These are phyloP conservation scores for Pemphredon lugubris DNA, from an alignment of 2,888 invertebrate genomes.

Conservation along the genomic window DNA sequence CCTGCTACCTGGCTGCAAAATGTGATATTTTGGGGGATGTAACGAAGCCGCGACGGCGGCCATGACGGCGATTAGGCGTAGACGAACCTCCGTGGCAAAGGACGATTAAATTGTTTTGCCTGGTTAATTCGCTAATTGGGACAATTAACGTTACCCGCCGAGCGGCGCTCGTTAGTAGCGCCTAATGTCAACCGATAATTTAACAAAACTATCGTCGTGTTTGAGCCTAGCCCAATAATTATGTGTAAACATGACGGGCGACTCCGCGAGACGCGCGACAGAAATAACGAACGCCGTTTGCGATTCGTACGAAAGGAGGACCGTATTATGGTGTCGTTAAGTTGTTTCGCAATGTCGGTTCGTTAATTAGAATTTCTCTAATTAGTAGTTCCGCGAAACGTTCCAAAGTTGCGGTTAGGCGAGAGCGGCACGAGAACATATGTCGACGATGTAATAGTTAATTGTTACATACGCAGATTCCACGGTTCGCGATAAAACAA, in stretches of 20 bases:
- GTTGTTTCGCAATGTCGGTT: slow-evolving; percentile 27
- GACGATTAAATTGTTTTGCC: not conserved
- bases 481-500: slow-evolving; percentile 37
- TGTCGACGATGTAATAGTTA: slow-evolving; percentile 24
- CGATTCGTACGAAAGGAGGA: not conserved
- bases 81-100: not conserved
- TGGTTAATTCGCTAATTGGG: not conserved
- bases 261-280: not conserved
- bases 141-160: not conserved
- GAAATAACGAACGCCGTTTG: slow-evolving; percentile 14
- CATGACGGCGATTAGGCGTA: not conserved
- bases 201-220: slow-evolving; percentile 7
- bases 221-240: not conserved
- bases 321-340: slow-evolving; percentile 20
- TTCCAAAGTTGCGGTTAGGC: not conserved
- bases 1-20: slow-evolving; percentile 2
- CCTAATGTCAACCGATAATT: slow-evolving; percentile 3
- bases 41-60: not conserved
- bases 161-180: slow-evolving; percentile 3
- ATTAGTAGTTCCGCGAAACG: slow-evolving; percentile 43
- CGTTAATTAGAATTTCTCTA: slow-evolving; percentile 52
- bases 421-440: slow-evolving; percentile 12
- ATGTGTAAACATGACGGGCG: too few species aligned
- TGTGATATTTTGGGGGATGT: too few species aligned
- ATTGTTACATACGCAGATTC: not conserved